A percentile compares a stretch with the other conserved stretches of the same genome.
These are phyloP conservation scores for Nyctereutes procyonoides DNA, from an alignment of 2,113 vertebrate species.

Conservation along the genomic window DNA sequence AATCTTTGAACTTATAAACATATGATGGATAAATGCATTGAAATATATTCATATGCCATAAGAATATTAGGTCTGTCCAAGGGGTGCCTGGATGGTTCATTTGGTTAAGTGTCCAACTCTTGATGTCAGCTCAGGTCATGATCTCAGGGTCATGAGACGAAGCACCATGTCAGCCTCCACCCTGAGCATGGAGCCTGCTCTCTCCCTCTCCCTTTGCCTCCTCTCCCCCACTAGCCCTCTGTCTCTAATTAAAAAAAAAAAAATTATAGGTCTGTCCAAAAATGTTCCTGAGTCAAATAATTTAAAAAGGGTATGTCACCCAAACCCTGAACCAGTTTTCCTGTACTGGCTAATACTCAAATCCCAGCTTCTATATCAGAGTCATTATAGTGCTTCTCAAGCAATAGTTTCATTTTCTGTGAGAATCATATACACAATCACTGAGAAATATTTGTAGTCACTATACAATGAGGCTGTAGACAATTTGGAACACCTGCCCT, in stretches of 20 bases:
- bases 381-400: background rate
- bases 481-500: background rate
- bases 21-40: background rate
- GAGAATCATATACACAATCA: background rate
- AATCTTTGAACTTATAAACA: background rate
- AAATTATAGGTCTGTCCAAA: background rate
- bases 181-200: background rate
- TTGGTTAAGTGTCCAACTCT: background rate
- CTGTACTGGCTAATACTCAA: background rate
- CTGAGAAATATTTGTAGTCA: background rate
- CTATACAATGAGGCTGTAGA: background rate
- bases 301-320: background rate
- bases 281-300: background rate
- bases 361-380: background rate
- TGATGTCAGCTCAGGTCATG: background rate
- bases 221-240: background rate
- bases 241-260: background rate
- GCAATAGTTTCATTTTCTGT: background rate
- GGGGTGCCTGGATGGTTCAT: background rate
- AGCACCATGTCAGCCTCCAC: background rate
- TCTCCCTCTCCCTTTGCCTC: background rate
- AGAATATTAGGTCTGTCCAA: background rate
- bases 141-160: background rate
- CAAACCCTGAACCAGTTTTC: background rate
- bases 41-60: background rate